Base-by-base conservation (phyloP, 2,888 invertebrate species). In the Sesia bembeciformis region DNA sequence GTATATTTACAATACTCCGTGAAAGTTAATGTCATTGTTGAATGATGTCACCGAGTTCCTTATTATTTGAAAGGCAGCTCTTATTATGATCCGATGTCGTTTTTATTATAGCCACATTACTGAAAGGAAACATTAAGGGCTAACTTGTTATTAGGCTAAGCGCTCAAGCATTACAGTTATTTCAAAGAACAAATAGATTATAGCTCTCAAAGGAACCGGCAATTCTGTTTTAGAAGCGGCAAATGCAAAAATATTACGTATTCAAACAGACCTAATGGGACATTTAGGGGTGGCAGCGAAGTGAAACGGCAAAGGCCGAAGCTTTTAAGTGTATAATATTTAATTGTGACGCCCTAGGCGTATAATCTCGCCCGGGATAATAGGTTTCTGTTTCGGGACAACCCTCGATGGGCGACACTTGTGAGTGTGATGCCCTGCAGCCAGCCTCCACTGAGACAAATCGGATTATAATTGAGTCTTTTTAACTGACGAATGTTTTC, bases 291-390 rank as follows among this genome's bases (percentile, higher is more conserved):
- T 88, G 89, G 82, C 87, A 88, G 82, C 82, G 81, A 84, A 85
- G 86, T 87, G 86, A 89, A 89, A 89, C 85, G 85, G 88, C 87
- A 88, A 89, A 89, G 87, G 87, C 84, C 89, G 89, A 87, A 87
- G 90, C 90, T 89, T 89, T 89, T 89, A 89, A 89, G 87, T 89
- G 89, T 89, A 89, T 89, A 89, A 89, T 89, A 89, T 89, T 89
- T 89, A 90, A 90, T 90, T 90, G 90, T 90, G 81, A 88, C 86
- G 90, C 90, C 90, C 88, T 87, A 85, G 90, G 90, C 89, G 90
- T 78, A 90, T 90, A 90, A 90, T 90, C 90, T 88, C 89, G 81
- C 90, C 89, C 81, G 83, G 82, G 90, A 90, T 90, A 90, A 90
- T 90, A 90, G 90, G 89, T 90, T 90, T 90, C 90, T 88, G 85